Conservation (phyloP, 2,113 vertebrate genomes). For the Platysteira castanea region DNA sequence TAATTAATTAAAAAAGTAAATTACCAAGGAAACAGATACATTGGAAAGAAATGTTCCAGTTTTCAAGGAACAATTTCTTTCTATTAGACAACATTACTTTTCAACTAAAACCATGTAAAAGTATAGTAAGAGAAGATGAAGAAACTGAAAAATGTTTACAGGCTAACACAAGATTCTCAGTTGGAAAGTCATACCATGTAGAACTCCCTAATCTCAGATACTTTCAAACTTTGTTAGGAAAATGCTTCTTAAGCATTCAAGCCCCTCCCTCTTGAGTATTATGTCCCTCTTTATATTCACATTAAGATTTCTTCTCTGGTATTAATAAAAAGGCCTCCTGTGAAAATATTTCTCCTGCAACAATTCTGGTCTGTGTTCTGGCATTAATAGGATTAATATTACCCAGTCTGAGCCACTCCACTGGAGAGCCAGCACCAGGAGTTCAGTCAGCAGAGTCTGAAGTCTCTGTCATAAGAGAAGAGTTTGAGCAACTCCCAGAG, state of each 20-base stretch:
- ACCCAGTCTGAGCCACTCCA: not conserved
- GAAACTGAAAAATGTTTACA: not conserved
- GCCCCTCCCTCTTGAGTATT: not conserved
- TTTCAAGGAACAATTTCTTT: not conserved
- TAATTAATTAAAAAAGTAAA: not conserved
- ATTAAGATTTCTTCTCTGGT: not conserved
- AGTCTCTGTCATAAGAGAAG: not conserved
- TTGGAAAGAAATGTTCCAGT: not conserved
- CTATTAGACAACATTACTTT: not conserved
- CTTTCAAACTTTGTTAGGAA: not conserved
- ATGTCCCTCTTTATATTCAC: not conserved
- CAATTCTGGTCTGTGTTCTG: not conserved
- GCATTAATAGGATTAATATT: not conserved
- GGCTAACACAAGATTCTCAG: not conserved
- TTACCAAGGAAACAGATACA: not conserved
- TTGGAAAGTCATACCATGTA: not conserved
- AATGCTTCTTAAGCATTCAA: not conserved
- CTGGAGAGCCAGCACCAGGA: not conserved
- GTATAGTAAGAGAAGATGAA: not conserved
- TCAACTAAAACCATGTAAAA: not conserved
- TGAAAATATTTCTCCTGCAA: not conserved
- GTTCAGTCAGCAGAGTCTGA: not conserved
- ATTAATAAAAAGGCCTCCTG: not conserved
- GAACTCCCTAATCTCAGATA: not conserved
- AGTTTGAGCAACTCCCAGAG: not conserved